Conservation (phyloP, 2,797 vertebrate genomes). For the Epinephelus malabaricus region DNA sequence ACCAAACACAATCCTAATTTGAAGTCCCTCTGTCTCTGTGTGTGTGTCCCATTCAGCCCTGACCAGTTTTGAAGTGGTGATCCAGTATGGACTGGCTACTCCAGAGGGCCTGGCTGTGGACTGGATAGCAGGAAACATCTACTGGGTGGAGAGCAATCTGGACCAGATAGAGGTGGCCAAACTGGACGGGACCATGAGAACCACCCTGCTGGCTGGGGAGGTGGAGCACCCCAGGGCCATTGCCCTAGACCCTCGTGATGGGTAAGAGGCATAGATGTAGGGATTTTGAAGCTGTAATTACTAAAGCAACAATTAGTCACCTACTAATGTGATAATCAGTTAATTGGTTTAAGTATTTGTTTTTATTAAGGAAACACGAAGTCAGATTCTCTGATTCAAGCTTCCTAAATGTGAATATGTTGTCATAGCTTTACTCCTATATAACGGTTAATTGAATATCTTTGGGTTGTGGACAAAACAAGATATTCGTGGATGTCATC, state of each 20-base stretch:
- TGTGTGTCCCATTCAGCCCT: constrained; percentile 83
- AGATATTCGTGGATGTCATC: too few relatives aligned
- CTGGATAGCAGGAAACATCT: constrained; percentile 99
- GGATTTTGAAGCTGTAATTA: neutral
- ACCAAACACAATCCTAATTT: neutral
- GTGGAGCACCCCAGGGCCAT: constrained; percentile 97
- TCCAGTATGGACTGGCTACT: constrained; percentile 96
- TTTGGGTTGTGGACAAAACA: too few relatives aligned
- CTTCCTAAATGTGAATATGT: too few relatives aligned
- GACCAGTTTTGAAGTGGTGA: constrained; percentile 98
- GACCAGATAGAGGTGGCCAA: constrained; percentile 99
- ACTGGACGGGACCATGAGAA: constrained; percentile 95
- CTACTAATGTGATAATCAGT: too few relatives aligned
- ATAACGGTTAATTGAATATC: too few relatives aligned
- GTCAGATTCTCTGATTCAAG: too few relatives aligned
- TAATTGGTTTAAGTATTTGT: too few relatives aligned
- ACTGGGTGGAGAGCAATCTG: constrained; percentile 99
- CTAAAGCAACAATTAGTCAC: too few relatives aligned
- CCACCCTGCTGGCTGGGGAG: constrained; percentile 95
- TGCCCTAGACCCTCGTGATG: constrained; percentile 95
- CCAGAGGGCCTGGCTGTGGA: constrained; percentile 97
- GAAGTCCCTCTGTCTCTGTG: neutral
- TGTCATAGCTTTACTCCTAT: too few relatives aligned
- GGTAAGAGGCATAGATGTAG: constrained; percentile 82
- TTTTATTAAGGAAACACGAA: too few relatives aligned